Base-by-base conservation (phyloP, 2,797 vertebrate species). In the Pseudopleuronectes americanus region DNA sequence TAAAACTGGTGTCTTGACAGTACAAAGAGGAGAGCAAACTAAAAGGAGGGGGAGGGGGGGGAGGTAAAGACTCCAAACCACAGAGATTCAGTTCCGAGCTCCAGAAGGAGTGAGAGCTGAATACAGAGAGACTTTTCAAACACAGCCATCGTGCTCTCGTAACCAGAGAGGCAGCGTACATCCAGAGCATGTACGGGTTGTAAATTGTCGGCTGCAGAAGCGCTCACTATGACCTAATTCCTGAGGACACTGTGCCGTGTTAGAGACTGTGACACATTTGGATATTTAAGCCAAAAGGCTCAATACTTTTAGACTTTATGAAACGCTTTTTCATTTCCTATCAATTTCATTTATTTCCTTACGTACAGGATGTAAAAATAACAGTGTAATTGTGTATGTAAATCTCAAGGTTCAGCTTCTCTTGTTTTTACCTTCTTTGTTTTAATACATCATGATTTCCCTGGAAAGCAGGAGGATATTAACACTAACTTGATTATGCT, bases 101-200 rank as follows among this genome's bases (percentile, higher is more conserved):
- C 12, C 36, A 38, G 13, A 38, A 38, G 36, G 36, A 38, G 13
- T 12, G 9, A 38, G 36, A 45, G 57, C 26, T 38, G n/a, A 55
- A 55, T 21, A 62, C 49, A 60, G 33, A 43, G 45, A 51, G 36
- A 38, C 36, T 38, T 38, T 38, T 38, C 36, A 38, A 38, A 38
- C 36, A 38, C 12, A 4, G 36, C 36, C 10, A 1, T 36, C 36
- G 36, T n/a, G n/a, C 36, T 36, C 36, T 36, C 10, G 9, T 36
- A 12, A 13, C 10, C 36, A 36, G 36, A 36, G 36, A 13, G 36
- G 26, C 41, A 6, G 54, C 59, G 48, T 36, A 17, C 21, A 36
- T 36, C 6, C 28, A 14, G 10, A 14, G 10, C 10, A 38, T 38
- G 36, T 38, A 38, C 13, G 36, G 36, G 36, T 38, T 38, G 12